Evolutionary conservation across 1,140 invertebrate species (phyloP), one percentile per base, ranked within the genome.

Genomic region (Lanistes nyassanus): DNA sequence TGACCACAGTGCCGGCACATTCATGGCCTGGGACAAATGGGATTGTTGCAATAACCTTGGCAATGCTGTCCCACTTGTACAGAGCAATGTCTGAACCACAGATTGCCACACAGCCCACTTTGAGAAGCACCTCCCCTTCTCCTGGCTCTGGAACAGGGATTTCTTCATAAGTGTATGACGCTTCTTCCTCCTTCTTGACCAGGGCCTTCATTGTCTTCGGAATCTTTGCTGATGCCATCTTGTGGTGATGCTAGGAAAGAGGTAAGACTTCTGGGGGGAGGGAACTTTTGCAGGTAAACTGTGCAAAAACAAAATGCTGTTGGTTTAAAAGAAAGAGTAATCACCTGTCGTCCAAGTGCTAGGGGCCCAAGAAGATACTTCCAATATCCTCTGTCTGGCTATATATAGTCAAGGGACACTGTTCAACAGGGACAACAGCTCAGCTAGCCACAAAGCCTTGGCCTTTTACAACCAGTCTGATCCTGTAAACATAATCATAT

Each of bases 11-110:
- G 13, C 86, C 86, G 19, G 85, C 83, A 66, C 81, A 84, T 72
- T 87, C 86, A 77, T 87, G 86, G 21, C 86, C 86, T 13, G 86
- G 86, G 21, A 83, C 82, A 60, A 87, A 87, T 13, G 86, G 86
- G 3, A 86, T 77, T 9, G 80, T 85, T 2, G 85, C 85, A 65
- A 87, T 86, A 3, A 86, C 80, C 37, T 78, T 76, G 5, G 86
- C 86, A 36, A 86, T 77, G 21, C 81, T 77, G 67, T 83, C 83
- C 86, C 86, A 87, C 26, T 81, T 82, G 71, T 87, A 87, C 67
- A 87, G 65, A 29, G 80, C 77, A 34, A 87, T 86, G 42, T 87
- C 86, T 0, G 86, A 87, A 3, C 86, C 86, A 76, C 86, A 87
- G 13, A 87, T 82, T 1, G 85, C 83, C 53, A 85, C 83, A 29